Evolutionary conservation across 2,888 invertebrate species (phyloP).

Genomic region (Lasius fuliginosus): DNA sequence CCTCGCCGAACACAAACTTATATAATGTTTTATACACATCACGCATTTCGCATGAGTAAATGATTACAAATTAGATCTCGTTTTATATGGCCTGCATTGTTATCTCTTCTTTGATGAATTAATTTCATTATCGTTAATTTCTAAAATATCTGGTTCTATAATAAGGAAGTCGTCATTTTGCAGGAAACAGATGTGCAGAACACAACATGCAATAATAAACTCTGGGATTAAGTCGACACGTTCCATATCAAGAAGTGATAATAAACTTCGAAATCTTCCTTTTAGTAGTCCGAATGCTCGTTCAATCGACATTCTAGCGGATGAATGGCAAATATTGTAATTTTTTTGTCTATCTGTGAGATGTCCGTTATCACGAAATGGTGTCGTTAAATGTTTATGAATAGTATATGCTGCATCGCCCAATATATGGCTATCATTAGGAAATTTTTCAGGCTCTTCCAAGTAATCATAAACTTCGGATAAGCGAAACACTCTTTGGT

Average conservation of each 20-base stretch:
- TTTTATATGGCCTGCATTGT: background rate
- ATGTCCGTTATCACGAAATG: slow-evolving; percentile 11
- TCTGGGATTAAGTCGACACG: background rate
- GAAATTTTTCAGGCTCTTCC: background rate
- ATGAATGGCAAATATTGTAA: background rate
- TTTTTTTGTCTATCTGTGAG: background rate
- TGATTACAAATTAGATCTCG: background rate
- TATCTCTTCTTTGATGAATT: background rate
- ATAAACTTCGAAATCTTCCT: background rate
- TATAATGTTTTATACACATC: too few species aligned
- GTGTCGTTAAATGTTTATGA: background rate
- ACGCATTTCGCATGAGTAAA: background rate
- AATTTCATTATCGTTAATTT: background rate
- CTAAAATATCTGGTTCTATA: background rate
- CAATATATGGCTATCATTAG: background rate
- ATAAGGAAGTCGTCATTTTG: background rate
- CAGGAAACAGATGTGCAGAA: background rate
- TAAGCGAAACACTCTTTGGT: slow-evolving; percentile 7
- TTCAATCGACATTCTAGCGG: background rate
- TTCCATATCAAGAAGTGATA: background rate
- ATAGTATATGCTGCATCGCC: background rate
- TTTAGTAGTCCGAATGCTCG: background rate
- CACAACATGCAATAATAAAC: background rate
- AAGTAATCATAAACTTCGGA: background rate
- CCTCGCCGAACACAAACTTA: too few species aligned